Evolutionary conservation across 2,888 invertebrate species (phyloP).

Genomic region (Lasioglossum calceatum): DNA sequence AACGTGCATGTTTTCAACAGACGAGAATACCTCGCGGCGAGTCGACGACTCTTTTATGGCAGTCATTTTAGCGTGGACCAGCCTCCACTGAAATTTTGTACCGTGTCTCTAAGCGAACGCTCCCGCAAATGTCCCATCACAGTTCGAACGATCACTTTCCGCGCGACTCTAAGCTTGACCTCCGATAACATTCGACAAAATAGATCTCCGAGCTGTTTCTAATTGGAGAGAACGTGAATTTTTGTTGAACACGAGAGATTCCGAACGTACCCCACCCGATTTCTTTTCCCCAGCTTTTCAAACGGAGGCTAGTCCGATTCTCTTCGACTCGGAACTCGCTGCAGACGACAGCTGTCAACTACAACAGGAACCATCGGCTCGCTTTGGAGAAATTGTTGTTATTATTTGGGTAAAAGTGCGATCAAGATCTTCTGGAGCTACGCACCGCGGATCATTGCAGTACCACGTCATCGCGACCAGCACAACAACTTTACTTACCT

Average conservation of each 20-base stretch:
- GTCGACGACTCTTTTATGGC: conserved; percentile 75
- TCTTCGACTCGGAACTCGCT: conserved; percentile 84
- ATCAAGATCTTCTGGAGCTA: conserved; percentile 64
- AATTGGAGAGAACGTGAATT: conserved; percentile 7
- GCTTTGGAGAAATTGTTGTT: conserved; percentile 71
- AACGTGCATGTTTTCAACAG: conserved; percentile 78
- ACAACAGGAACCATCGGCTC: conserved; percentile 78
- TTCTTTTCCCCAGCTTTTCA: conserved; percentile 40
- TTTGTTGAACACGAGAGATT: conserved; percentile 31
- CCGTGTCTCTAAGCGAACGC: background rate
- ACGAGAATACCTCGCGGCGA: conserved; percentile 74
- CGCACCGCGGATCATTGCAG: conserved; percentile 34
- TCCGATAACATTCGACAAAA: background rate
- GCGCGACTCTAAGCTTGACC: background rate
- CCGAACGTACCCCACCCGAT: conserved; percentile 29
- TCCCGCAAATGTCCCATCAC: background rate
- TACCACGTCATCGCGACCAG: background rate
- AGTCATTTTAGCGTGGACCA: conserved; percentile 64
- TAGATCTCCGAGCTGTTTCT: background rate
- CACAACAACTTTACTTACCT: conserved; percentile 46
- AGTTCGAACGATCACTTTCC: background rate
- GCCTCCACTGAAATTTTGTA: conserved; percentile 62
- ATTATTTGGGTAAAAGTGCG: conserved; percentile 68
- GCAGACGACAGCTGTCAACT: conserved; percentile 88
- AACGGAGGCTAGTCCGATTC: conserved; percentile 73